A percentile compares a stretch with the other conserved stretches of the same genome.
These are phyloP conservation scores for Pipistrellus pipistrellus DNA, from an alignment of 2,797 vertebrate species.

Conservation along the genomic window DNA sequence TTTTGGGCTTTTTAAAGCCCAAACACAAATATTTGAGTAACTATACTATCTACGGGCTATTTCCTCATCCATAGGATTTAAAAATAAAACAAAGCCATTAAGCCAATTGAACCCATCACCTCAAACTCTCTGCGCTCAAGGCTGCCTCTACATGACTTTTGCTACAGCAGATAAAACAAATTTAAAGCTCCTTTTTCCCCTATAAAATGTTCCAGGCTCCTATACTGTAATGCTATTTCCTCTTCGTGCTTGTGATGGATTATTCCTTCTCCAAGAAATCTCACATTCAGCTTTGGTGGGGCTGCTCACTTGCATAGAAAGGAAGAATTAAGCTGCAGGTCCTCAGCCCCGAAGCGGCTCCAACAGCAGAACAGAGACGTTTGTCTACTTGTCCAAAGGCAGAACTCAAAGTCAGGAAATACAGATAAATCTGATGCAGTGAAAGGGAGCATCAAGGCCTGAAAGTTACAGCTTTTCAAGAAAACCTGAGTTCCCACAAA, in stretches of 20 bases:
- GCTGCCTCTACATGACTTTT: not conserved
- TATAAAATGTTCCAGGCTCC: not conserved
- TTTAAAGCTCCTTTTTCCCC: not conserved
- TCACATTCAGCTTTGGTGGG: not conserved
- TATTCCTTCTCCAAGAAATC: not conserved
- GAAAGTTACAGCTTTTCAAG: not conserved
- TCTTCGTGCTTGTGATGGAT: not conserved
- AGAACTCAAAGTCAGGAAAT: conserved; percentile 37
- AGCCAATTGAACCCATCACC: not conserved
- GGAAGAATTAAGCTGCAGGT: not conserved
- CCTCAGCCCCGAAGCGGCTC: not conserved
- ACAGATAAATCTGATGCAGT: not conserved
- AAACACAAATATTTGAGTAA: conserved; percentile 25
- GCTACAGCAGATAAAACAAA: not conserved
- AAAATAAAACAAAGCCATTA: conserved; percentile 44
- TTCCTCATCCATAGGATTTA: not conserved
- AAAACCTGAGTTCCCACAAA: not conserved
- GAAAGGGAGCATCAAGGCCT: not conserved
- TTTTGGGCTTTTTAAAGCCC: conserved; percentile 38
- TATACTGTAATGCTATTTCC: not conserved
- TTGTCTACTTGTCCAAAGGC: not conserved
- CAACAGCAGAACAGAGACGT: not conserved
- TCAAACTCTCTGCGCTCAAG: not conserved
- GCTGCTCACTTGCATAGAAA: not conserved
- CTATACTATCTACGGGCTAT: not conserved